Base-by-base conservation (phyloP, 2,888 invertebrate species). In the Globia sparganii region DNA sequence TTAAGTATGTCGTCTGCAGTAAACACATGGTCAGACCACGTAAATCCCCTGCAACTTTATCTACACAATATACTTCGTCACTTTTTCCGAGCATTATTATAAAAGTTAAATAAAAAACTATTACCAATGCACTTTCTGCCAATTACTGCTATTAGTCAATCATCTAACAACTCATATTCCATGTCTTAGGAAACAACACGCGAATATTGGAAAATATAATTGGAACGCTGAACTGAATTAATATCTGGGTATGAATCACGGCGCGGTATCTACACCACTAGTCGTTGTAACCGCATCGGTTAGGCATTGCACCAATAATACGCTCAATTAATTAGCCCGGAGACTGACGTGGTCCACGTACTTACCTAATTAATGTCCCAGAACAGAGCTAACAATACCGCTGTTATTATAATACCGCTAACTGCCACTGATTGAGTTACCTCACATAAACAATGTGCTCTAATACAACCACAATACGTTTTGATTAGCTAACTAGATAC, bases 361-460 rank as follows among this genome's bases (percentile, higher is more conserved):
- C 95, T 94, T 95, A 95, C 94, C 94, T 95, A 94, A 96, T 96
- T 95, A 96, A 95, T 93, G 93, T 93, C 91, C 92, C 93, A 91
- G 93, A 91, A 92, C 92, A 88, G 90, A 90, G 91, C 91, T 89
- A 91, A 94, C 92, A 92, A 91, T 92, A 91, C 89, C 85, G 84
- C 88, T 91, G 92, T 92, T 94, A 92, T 94, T 94, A 92, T 92
- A 91, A 92, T 91, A 91, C 91, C 89, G 88, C 90, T 92, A 91
- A 90, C 91, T 90, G 89, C 87, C 87, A 88, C 90, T 93, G 93
- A 94, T 94, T 94, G 92, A 91, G 92, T 94, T 92, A 91, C 91
- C 89, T 88, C 87, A 88, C 88, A 89, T 90, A 90, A 91, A 91
- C 91, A 90, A 90, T 89, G 85, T 87, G 83, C 86, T 88, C 89